Conservation (phyloP, 2,113 vertebrate genomes). For the Tragelaphus imberbis region DNA sequence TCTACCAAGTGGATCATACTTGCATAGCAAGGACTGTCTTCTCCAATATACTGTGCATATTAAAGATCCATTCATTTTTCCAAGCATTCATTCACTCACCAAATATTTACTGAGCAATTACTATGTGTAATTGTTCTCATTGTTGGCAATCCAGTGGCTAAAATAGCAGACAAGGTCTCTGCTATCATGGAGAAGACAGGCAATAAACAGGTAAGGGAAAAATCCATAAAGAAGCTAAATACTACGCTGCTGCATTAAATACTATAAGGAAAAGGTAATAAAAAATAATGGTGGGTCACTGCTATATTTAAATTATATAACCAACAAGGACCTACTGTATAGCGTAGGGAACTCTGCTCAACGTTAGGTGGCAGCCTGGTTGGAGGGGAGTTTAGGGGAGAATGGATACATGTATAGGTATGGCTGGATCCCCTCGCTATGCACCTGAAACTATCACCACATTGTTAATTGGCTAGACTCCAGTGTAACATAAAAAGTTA, state of each 20-base stretch:
- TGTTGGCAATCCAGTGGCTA: neutral
- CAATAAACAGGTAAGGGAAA: neutral
- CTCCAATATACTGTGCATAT: neutral
- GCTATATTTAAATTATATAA: neutral
- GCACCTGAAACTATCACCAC: neutral
- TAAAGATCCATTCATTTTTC: neutral
- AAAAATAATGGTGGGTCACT: neutral
- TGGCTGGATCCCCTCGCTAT: neutral
- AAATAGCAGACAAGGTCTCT: neutral
- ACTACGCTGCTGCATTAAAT: neutral
- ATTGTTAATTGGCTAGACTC: neutral
- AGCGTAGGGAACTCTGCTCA: neutral
- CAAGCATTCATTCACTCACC: neutral
- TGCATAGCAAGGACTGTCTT: neutral
- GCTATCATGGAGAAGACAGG: neutral
- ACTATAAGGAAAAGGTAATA: neutral
- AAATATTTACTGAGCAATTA: slow-evolving; percentile 2
- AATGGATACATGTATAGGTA: neutral
- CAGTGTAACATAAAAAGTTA: neutral
- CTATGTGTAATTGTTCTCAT: neutral
- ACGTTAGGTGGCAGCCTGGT: neutral
- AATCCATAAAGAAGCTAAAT: neutral
- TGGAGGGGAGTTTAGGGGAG: neutral
- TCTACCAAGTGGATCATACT: neutral
- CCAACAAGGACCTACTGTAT: neutral